phyloP scores from a whole-genome alignment of 1,140 invertebrate genomes.

The Manduca sexta region DNA sequence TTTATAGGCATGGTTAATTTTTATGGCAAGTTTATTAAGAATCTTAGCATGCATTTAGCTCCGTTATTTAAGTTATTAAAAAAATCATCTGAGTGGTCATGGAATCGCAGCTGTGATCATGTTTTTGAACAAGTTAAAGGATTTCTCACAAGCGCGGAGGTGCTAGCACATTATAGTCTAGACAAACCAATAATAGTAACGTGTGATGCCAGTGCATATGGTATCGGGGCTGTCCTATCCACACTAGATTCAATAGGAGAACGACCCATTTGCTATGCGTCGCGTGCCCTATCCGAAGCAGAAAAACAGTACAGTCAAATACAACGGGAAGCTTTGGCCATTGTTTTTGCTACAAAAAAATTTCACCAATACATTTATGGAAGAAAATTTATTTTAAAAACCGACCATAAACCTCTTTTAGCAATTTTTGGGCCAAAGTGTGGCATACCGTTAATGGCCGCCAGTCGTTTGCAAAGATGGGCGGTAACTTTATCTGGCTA shows the following conservation, averaged over 20 bases:
- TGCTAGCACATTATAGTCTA: constrained; percentile 52
- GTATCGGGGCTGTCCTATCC: neutral
- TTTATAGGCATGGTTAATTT: constrained; percentile 42
- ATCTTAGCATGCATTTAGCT: constrained; percentile 11
- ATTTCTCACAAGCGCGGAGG: constrained; percentile 8
- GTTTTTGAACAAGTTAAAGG: constrained; percentile 21
- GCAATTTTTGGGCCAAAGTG: constrained; percentile 6
- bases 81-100: constrained; percentile 20
- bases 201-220: constrained; percentile 3
- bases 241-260: neutral
- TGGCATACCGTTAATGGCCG: constrained; percentile 2
- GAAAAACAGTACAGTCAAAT: constrained; percentile 17
- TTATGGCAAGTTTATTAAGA: constrained; percentile 41
- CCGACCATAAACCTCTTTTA: constrained; percentile 8
- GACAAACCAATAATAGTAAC: constrained; percentile 13
- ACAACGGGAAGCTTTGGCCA: constrained; percentile 10
- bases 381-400: constrained; percentile 1
- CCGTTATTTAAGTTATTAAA: constrained; percentile 36
- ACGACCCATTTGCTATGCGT: constrained; percentile 1
- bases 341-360: constrained; percentile 13
- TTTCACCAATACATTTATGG: constrained; percentile 17
- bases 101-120: constrained; percentile 18
- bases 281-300: constrained; percentile 3
- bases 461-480: constrained; percentile 10
- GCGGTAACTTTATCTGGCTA: constrained; percentile 7